Percentiles rank a stretch among this genome's conserved stretches.
phyloP scores from a whole-genome alignment of 1,140 invertebrate species.

The Euura lappo region DNA sequence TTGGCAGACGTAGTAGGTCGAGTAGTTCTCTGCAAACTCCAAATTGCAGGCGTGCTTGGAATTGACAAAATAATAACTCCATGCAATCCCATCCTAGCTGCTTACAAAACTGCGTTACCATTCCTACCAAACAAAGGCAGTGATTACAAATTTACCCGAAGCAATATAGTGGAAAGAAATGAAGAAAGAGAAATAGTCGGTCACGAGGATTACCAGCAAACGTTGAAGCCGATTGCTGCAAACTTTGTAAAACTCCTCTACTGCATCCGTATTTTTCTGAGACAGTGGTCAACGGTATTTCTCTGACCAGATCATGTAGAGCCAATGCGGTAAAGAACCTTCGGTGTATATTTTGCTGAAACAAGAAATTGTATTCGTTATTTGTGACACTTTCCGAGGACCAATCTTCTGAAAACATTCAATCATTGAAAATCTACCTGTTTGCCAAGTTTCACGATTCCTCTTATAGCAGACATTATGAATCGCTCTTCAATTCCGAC shows the following conservation, averaged over 20 bases:
- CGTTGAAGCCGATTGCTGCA: slow-evolving; percentile 94
- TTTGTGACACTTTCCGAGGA: background rate
- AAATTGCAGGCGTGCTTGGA: slow-evolving; percentile 93
- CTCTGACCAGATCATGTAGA: slow-evolving; percentile 91
- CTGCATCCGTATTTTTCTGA: slow-evolving; percentile 84
- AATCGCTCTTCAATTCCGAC: slow-evolving; percentile 92
- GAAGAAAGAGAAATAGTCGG: too few species aligned
- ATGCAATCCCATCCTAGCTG: slow-evolving; percentile 93
- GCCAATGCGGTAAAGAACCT: slow-evolving; percentile 93
- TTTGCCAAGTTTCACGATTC: slow-evolving; percentile 67
- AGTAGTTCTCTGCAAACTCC: slow-evolving; percentile 92
- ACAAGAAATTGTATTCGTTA: slow-evolving; percentile 26
- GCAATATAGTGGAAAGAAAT: background rate
- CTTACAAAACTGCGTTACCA: slow-evolving; percentile 91
- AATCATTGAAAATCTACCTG: slow-evolving; percentile 40
- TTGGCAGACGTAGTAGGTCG: slow-evolving; percentile 86
- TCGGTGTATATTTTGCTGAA: slow-evolving; percentile 58
- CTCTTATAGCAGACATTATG: slow-evolving; percentile 79
- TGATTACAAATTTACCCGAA: background rate
- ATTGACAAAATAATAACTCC: slow-evolving; percentile 88
- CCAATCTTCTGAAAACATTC: background rate
- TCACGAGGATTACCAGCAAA: slow-evolving; percentile 80
- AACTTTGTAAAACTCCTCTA: slow-evolving; percentile 86
- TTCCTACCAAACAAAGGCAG: slow-evolving; percentile 65
- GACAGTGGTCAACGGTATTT: slow-evolving; percentile 81